These are phyloP conservation scores for Amblyjoppa fuscipennis DNA, from an alignment of 2,888 invertebrate genomes.

Conservation along the genomic window DNA sequence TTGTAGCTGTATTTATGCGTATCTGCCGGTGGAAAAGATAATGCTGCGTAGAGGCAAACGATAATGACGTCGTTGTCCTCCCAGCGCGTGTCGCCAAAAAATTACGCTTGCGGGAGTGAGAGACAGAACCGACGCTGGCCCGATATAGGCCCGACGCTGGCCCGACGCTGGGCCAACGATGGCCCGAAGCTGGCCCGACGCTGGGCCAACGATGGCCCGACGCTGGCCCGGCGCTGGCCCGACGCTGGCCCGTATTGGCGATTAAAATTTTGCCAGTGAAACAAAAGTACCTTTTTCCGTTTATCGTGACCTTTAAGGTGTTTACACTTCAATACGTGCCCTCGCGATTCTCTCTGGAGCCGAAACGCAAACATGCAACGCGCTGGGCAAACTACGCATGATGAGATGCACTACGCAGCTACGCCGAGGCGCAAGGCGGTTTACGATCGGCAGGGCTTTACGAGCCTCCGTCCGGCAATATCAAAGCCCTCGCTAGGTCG, in stretches of 20 bases:
- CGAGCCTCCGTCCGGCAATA: constrained; percentile 67
- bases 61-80: background rate
- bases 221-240: no score
- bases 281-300: no score
- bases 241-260: no score
- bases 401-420: constrained; percentile 24
- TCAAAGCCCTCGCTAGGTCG: constrained; percentile 52
- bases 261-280: no score
- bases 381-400: constrained; percentile 19
- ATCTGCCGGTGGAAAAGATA: constrained; percentile 12
- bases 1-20: constrained; percentile 20
- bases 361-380: constrained; percentile 27
- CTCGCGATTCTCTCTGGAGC: background rate
- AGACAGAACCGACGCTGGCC: no score
- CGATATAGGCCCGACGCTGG: no score
- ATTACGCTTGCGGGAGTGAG: no score
- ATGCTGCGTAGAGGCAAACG: background rate
- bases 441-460: constrained; percentile 72
- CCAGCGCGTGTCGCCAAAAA: no score
- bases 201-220: no score
- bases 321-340: background rate
- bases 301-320: background rate
- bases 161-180: no score
- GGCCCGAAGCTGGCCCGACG: no score
- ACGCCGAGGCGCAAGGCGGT: constrained; percentile 57